Percentiles rank a stretch among this genome's conserved stretches.
Evolutionary conservation across 2,888 invertebrate genomes (phyloP).

Genomic region (Drosophila acutilabella): DNA sequence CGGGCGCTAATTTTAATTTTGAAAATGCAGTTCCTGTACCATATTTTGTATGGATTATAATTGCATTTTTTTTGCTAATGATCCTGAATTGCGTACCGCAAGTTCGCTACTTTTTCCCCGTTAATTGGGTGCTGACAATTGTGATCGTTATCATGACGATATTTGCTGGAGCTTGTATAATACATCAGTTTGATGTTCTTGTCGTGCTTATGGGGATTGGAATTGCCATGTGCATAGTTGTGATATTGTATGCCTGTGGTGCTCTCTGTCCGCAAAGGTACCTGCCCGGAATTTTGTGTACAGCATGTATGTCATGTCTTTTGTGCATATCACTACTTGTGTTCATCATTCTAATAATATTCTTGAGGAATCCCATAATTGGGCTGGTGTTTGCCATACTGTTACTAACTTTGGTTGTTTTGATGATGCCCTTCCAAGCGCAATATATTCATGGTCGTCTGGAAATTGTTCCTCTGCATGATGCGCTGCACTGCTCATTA

Average conservation of each 20-base stretch:
- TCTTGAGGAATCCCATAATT: not conserved
- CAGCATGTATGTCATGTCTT: not conserved
- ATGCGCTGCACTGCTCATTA: conserved; percentile 24
- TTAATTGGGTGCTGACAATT: conserved; percentile 24
- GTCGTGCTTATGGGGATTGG: not conserved
- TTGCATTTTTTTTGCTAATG: conserved; percentile 16
- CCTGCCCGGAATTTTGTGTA: not conserved
- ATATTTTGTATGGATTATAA: conserved; percentile 20
- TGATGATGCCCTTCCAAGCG: conserved; percentile 18
- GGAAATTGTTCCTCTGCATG: conserved; percentile 18
- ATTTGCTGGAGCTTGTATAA: not conserved
- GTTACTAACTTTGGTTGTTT: not conserved
- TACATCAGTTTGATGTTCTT: no score
- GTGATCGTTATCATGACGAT: not conserved
- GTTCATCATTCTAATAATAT: not conserved
- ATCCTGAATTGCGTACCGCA: conserved; percentile 17
- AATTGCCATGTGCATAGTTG: not conserved
- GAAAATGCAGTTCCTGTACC: conserved; percentile 13
- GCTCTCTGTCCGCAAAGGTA: not conserved
- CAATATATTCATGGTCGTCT: conserved; percentile 43
- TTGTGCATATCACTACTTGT: not conserved
- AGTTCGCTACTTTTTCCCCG: not conserved
- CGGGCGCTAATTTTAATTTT: not conserved
- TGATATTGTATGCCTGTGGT: not conserved
- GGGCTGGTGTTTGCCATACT: conserved; percentile 9